These are phyloP conservation scores for Cynoglossus semilaevis DNA, from an alignment of 2,113 vertebrate species.

Conservation along the genomic window DNA sequence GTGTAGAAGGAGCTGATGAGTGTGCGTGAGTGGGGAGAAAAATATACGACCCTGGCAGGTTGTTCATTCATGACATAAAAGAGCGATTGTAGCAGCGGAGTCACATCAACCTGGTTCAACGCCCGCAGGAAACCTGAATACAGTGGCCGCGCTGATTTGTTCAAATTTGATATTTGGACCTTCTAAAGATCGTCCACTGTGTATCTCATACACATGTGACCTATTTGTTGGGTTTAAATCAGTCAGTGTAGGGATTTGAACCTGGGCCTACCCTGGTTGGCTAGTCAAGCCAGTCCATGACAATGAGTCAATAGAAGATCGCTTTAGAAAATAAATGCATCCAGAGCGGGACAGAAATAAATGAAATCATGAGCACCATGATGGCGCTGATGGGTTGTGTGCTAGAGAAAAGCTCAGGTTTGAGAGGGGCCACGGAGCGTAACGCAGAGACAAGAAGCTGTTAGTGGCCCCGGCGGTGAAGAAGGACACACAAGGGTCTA, in stretches of 20 bases:
- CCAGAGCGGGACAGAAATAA: conserved; percentile 74
- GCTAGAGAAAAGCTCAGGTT: conserved; percentile 73
- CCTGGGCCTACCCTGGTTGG: conserved; percentile 62
- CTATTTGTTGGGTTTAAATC: conserved; percentile 62
- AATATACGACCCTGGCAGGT: conserved; percentile 51
- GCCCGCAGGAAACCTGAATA: conserved; percentile 40
- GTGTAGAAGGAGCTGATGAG: conserved; percentile 64
- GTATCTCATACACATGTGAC: conserved; percentile 52
- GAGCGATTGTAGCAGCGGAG: conserved; percentile 24
- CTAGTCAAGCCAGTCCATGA: conserved; percentile 70
- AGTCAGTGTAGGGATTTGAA: conserved; percentile 66
- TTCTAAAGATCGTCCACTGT: conserved; percentile 43
- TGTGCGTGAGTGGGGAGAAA: conserved; percentile 41
- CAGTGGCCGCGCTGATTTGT: conserved; percentile 51
- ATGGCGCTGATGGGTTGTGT: conserved; percentile 68
- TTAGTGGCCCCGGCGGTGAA: conserved; percentile 67
- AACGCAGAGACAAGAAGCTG: conserved; percentile 75
- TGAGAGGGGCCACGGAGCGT: conserved; percentile 75
- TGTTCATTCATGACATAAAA: conserved; percentile 60
- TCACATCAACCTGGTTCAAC: conserved; percentile 44
- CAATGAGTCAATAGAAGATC: conserved; percentile 75
- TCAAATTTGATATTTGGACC: conserved; percentile 55
- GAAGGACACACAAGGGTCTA: conserved; percentile 70
- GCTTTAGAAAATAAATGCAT: conserved; percentile 78
- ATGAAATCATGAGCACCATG: conserved; percentile 71